These are phyloP conservation scores for Drosophila colorata DNA, from an alignment of 2,888 invertebrate species.

Conservation along the genomic window DNA sequence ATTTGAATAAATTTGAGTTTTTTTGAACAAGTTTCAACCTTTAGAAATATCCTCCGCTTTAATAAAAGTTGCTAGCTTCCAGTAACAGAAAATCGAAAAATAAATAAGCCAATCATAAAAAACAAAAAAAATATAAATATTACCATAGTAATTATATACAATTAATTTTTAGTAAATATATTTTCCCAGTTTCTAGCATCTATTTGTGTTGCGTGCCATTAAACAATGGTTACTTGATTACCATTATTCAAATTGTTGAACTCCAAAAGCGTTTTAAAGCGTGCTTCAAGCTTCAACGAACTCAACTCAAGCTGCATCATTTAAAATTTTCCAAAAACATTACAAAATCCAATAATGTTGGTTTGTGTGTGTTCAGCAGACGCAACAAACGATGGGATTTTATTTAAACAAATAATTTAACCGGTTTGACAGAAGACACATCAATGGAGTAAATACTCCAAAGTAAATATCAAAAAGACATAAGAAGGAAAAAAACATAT, in stretches of 20 bases:
- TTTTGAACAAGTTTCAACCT: not conserved
- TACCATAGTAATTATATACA: conserved; percentile 4
- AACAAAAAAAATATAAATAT: too few species aligned
- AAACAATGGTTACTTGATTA: conserved; percentile 32
- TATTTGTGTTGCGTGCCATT: conserved; percentile 34
- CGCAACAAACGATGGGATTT: conserved; percentile 37
- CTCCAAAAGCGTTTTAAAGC: too few species aligned
- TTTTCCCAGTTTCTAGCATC: conserved; percentile 30
- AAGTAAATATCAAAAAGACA: conserved; percentile 23
- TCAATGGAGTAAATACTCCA: conserved; percentile 30
- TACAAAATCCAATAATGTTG: conserved; percentile 59
- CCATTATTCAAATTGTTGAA: conserved; percentile 17
- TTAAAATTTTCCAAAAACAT: conserved; percentile 27
- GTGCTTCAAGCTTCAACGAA: conserved; percentile 54
- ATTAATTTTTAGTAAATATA: conserved; percentile 6
- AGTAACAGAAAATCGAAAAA: too few species aligned
- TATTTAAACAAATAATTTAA: conserved; percentile 67
- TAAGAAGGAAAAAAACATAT: conserved; percentile 28
- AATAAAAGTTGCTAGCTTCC: too few species aligned
- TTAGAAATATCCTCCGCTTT: too few species aligned
- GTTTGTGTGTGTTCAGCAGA: conserved; percentile 19
- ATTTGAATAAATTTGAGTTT: not conserved
- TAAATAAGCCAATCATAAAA: too few species aligned
- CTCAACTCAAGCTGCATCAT: conserved; percentile 17
- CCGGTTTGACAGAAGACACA: conserved; percentile 61